Evolutionary conservation across 1,140 invertebrate species (phyloP), one percentile per base, ranked within the genome.

Genomic region (Liolophura sinensis): DNA sequence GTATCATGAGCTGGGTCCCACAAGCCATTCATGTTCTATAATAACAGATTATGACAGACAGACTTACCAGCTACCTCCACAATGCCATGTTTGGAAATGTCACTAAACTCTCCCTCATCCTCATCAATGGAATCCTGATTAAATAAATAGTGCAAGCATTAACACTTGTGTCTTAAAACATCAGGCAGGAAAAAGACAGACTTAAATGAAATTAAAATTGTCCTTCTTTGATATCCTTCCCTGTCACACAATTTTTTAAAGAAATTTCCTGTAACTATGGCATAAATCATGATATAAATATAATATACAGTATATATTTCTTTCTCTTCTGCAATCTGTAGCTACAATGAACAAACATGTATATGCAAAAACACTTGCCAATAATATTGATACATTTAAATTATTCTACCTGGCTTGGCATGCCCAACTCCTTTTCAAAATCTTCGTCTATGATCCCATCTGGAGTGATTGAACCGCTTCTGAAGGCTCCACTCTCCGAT

Each of bases 401-500:
- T 12, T 24, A 3, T 54, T 12, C 24, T 71, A 88, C 84, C 70
- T 88, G 85, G 56, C 87, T 85, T 66, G 89, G 89, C 70, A 88
- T 87, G 63, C 89, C 92, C n/a, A 95, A 86, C 79, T 93, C 93
- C 80, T 93, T 91, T 84, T 96, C 94, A 86, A 95, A 97, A 81
- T 96, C 95, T 79, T 97, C 94, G 82, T 96, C 94, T 65, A 94
- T 93, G 9, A 92, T 91, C 25, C 92, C 92, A 85, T 94, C 92
- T 54, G 92, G 92, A 54, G 92, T 91, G 25, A 92, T 92, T 68
- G 91, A 91, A 78, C 90, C 72, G 91, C 81, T 78, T 89, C 90
- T 73, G 68, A 81, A 79, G 48, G 79, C 71, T 90, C 89, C 69
- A 64, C 77, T 66, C 82, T 82, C 68, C 86, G 87, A 65, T 76